Evolutionary conservation across 1,140 invertebrate species (phyloP), one percentile per base, ranked within the genome.

Genomic region (Scylla paramamosain): DNA sequence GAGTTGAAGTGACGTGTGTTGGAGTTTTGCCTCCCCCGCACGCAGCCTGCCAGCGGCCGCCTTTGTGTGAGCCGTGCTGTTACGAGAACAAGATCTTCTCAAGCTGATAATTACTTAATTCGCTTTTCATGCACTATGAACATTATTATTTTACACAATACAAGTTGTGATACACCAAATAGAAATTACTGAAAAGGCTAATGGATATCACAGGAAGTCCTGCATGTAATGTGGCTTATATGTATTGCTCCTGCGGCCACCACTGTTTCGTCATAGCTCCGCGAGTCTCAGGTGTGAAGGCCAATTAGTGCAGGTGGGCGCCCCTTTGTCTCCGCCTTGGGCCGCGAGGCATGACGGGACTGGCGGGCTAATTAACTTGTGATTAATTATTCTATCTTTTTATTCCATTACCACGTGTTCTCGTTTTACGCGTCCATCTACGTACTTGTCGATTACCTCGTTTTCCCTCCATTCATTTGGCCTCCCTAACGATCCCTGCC

Each of bases 331-430:
- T 77, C 67, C 67, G 8, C 67, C 67, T 4, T 12, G 25, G 25
- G 6, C 67, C 67, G 6, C 25, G 1, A 77, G 67, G 67, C 67
- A 77, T 20, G 67, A 6, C 20, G 67, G 25, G 20, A 77, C 20
- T 25, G 67, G 67, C 67, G 67, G 67, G 16, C 25, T 77, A 77
- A 77, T 77, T 77, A 77, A 77, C 67, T 77, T n/a, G 67, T 77
- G 67, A 77, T 77, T 77, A n/a, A 77, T 77, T 77, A n/a, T n/a
- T 77, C n/a, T 77, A 20, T 77, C 67, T 77, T 77, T 77, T 77
- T 77, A 77, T n/a, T 77, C 67, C 67, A 25, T n/a, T 77, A 77
- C 67, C 67, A 77, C 25, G 67, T n/a, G 67, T 25, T n/a, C 67
- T 77, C 67, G 25, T 77, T 77, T 77, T 77, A 77, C 10, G 25